These are phyloP conservation scores for Ornithoptera alexandrae DNA, from an alignment of 2,888 invertebrate species.

Conservation along the genomic window DNA sequence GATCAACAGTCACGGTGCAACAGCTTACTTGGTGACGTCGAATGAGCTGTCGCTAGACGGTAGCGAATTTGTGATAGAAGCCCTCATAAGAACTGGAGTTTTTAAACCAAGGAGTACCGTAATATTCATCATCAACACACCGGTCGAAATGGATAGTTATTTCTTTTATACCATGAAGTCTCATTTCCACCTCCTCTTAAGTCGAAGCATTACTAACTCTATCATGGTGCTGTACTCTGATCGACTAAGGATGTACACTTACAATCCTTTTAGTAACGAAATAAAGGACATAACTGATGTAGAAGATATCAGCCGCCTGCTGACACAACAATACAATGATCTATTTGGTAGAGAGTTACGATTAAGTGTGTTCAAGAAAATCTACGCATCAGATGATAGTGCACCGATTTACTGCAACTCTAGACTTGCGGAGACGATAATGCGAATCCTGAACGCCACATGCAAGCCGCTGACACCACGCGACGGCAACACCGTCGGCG, in stretches of 20 bases:
- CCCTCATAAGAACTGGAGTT: slow-evolving; percentile 61
- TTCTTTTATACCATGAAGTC: slow-evolving; percentile 60
- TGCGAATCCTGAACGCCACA: slow-evolving; percentile 61
- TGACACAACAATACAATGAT: slow-evolving; percentile 56
- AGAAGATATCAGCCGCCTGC: slow-evolving; percentile 51
- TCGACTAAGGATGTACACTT: slow-evolving; percentile 69
- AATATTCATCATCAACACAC: slow-evolving; percentile 62
- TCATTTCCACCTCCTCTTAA: slow-evolving; percentile 76
- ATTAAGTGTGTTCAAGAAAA: slow-evolving; percentile 62
- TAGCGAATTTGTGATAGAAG: slow-evolving; percentile 57
- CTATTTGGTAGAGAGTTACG: slow-evolving; percentile 56
- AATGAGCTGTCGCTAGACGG: slow-evolving; percentile 52
- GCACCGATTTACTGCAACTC: slow-evolving; percentile 58
- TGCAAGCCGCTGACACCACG: slow-evolving; percentile 59
- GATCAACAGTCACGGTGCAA: slow-evolving; percentile 65
- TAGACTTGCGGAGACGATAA: slow-evolving; percentile 53
- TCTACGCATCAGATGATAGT: slow-evolving; percentile 52
- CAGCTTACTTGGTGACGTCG: slow-evolving; percentile 66
- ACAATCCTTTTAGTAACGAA: slow-evolving; percentile 71
- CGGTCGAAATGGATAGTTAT: slow-evolving; percentile 55
- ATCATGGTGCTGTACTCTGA: slow-evolving; percentile 58
- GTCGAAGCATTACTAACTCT: slow-evolving; percentile 75
- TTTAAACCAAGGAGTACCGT: slow-evolving; percentile 68
- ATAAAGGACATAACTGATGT: slow-evolving; percentile 63
- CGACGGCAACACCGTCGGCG: slow-evolving; percentile 68